Percentiles rank a stretch among this genome's conserved stretches.
Conservation (phyloP, 2,888 invertebrate genomes). For the Conops quadrifasciatus region DNA sequence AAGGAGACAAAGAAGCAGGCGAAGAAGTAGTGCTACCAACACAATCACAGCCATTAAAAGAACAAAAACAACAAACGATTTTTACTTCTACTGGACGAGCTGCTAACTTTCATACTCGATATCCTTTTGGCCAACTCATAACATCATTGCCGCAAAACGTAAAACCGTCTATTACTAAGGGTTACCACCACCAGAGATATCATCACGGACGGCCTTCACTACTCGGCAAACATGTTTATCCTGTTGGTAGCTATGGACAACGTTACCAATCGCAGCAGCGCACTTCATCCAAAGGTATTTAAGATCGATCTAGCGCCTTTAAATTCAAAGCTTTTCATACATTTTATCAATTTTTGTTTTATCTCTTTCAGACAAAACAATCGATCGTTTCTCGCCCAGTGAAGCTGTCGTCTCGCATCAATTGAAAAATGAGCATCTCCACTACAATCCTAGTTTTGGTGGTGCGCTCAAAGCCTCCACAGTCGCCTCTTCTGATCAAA, state of each 20-base stretch:
- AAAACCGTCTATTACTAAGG: conserved; percentile 34
- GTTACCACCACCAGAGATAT: conserved; percentile 17
- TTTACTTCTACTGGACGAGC: conserved; percentile 59
- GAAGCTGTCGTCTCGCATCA: conserved; percentile 57
- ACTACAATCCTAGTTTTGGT: conserved; percentile 46
- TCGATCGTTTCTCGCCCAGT: conserved; percentile 61
- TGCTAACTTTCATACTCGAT: conserved; percentile 57
- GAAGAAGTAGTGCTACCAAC: background rate
- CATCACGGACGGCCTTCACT: conserved; percentile 37
- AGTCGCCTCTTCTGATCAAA: conserved; percentile 49
- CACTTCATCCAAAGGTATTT: conserved; percentile 26
- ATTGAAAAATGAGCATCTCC: conserved; percentile 48
- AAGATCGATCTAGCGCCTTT: background rate
- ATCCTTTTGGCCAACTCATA: conserved; percentile 60
- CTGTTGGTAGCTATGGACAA: conserved; percentile 35
- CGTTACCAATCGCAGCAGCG: conserved; percentile 21
- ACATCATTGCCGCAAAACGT: conserved; percentile 48
- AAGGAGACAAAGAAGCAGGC: too few relatives aligned
- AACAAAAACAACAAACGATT: conserved; percentile 38
- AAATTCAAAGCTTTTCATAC: conserved; percentile 16
- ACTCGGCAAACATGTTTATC: conserved; percentile 44
- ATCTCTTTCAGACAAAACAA: conserved; percentile 50
- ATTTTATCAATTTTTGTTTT: conserved; percentile 34
- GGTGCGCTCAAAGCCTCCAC: conserved; percentile 39
- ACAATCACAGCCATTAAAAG: conserved; percentile 36